Evolutionary conservation across 2,113 vertebrate species (phyloP).

Genomic region (Craseonycteris thonglongyai): DNA sequence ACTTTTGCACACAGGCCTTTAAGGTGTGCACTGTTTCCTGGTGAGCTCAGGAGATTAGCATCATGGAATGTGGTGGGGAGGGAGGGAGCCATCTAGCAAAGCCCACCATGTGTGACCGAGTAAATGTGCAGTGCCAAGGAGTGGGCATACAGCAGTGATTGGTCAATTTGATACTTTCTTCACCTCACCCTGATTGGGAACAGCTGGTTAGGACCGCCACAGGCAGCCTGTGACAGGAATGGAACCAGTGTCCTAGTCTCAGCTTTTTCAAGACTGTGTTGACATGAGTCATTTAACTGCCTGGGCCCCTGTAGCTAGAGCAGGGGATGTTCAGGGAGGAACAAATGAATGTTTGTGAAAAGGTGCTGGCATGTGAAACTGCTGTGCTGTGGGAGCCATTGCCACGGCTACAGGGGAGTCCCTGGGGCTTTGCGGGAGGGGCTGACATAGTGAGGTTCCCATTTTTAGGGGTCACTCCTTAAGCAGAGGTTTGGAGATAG

Average conservation of each 20-base stretch:
- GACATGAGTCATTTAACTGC: fast-evolving
- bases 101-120: not conserved
- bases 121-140: not conserved
- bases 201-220: not conserved
- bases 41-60: not conserved
- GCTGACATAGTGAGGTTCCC: fast-evolving
- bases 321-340: not conserved
- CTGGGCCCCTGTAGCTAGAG: not conserved
- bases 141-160: fast-evolving
- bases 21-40: not conserved
- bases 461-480: not conserved
- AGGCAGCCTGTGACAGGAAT: fast-evolving
- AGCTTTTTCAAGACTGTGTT: fast-evolving
- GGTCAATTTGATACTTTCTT: fast-evolving
- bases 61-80: not conserved
- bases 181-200: fast-evolving
- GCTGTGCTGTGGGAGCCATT: not conserved
- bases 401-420: fast-evolving
- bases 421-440: not conserved
- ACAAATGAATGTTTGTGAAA: not conserved
- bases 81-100: not conserved
- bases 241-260: fast-evolving
- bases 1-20: not conserved
- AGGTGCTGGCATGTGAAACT: not conserved
- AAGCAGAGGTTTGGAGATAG: not conserved